These are phyloP conservation scores for Unio pictorum DNA, from an alignment of 2,888 invertebrate species.

Conservation along the genomic window DNA sequence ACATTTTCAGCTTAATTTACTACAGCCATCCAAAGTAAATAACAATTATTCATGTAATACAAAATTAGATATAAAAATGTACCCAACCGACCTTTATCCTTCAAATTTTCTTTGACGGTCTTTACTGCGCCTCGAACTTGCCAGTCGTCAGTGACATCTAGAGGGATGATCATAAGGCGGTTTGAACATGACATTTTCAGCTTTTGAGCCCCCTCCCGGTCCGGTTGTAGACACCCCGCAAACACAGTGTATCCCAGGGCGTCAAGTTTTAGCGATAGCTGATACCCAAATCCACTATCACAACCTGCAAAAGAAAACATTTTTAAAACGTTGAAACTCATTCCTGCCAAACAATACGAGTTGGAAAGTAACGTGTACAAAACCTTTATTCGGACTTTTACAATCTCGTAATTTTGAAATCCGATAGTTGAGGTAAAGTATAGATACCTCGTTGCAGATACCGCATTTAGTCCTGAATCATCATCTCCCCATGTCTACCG, in stretches of 20 bases:
- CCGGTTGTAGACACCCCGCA: conserved; percentile 61
- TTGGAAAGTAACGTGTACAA: no score
- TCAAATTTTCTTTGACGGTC: conserved; percentile 54
- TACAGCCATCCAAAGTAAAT: no score
- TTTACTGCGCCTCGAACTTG: conserved; percentile 57
- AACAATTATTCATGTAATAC: no score
- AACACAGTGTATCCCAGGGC: conserved; percentile 58
- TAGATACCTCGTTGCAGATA: no score
- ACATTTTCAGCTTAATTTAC: no score
- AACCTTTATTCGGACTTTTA: no score
- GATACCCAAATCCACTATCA: conserved; percentile 65
- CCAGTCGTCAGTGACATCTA: conserved; percentile 65
- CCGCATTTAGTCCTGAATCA: no score
- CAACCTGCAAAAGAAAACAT: conserved; percentile 49
- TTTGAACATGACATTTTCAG: conserved; percentile 47
- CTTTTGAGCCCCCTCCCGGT: conserved; percentile 56
- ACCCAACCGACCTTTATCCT: conserved; percentile 41
- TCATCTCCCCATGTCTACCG: no score
- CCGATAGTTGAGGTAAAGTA: no score
- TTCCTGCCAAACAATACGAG: no score
- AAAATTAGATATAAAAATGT: not conserved
- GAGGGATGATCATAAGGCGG: conserved; percentile 47
- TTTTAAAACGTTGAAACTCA: no score
- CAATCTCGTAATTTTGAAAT: no score
- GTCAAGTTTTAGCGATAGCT: conserved; percentile 53